Percentiles rank a stretch among this genome's conserved stretches.
phyloP scores from a whole-genome alignment of 2,888 invertebrate species.

The Spisula solida region DNA sequence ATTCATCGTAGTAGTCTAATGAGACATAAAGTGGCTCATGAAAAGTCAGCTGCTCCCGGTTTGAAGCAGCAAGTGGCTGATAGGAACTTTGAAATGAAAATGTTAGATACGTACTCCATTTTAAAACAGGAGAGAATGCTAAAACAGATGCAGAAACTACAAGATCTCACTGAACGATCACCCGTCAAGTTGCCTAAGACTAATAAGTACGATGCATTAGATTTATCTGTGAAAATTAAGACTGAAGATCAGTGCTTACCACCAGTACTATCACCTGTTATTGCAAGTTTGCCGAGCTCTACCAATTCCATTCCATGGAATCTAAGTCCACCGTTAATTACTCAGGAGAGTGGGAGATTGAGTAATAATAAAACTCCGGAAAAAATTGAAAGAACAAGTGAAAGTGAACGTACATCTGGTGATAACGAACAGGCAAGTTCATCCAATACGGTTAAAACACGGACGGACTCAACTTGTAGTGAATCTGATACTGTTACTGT shows the following conservation, averaged over 20 bases:
- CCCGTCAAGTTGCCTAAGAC: neutral
- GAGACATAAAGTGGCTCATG: conserved; percentile 64
- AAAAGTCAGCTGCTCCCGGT: conserved; percentile 47
- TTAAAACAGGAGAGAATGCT: conserved; percentile 62
- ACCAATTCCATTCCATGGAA: conserved; percentile 39
- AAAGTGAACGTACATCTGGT: conserved; percentile 24
- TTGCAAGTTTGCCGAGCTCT: conserved; percentile 19
- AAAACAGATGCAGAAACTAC: conserved; percentile 49
- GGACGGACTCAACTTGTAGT: conserved; percentile 52
- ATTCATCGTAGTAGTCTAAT: conserved; percentile 70
- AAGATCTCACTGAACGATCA: conserved; percentile 17
- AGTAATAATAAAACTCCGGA: neutral
- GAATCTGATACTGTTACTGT: conserved; percentile 44
- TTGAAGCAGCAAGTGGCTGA: conserved; percentile 63
- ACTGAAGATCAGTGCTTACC: conserved; percentile 56
- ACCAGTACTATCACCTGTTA: conserved; percentile 66
- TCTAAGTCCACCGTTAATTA: conserved; percentile 70
- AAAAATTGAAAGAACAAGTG: conserved; percentile 27
- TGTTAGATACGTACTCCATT: conserved; percentile 68
- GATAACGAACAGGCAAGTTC: neutral
- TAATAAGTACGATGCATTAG: conserved; percentile 51
- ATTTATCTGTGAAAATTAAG: conserved; percentile 63
- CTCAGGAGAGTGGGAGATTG: conserved; percentile 42
- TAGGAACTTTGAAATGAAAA: conserved; percentile 66
- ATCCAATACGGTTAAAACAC: conserved; percentile 12